Base-by-base conservation (phyloP, 2,797 vertebrate species). In the Miichthys miiuy region DNA sequence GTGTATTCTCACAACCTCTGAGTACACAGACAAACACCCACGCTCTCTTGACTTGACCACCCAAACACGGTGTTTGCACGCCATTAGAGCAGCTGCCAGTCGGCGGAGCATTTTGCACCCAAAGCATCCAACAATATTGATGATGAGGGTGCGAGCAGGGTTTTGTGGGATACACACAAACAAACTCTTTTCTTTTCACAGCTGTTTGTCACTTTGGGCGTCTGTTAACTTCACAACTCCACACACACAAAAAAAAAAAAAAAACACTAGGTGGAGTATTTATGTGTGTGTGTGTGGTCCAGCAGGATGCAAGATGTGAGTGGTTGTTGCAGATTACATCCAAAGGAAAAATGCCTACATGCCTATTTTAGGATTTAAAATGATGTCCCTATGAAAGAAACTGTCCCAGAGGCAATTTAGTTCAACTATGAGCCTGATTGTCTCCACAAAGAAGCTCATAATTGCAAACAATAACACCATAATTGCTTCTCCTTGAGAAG, bases 11-110 rank as follows among this genome's bases (percentile, higher is more conserved):
- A 71, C 84, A 81, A 46, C 68, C 67, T 72, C 65, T 46, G 52
- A 79, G 62, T 30, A 61, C 74, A 71, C 80, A 86, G 52, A 71
- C 87, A 91, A 80, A 85, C 82, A 89, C 72, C 76, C 62, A 75
- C 9, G 38, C 72, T 54, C 60, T 21, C 42, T 14, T 18, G 18
- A 66, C 48, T 38, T 48, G 77, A 80, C 86, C 88, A 89, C 88
- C 79, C 85, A 87, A 82, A 89, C 77, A 80, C 38, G 7, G 41
- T 41, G 78, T 77, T 68, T 63, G 78, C 55, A 34, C 34, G 66
- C 73, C 75, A 80, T 72, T 8, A 77, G 61, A 86, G 74, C 84
- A 81, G 83, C 82, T 82, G 86, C 76, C 79, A 72, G 72, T 51
- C 21, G 48, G 64, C 14, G 11, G 9, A 56, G 75, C 18, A 1